phyloP scores from a whole-genome alignment of 2,888 invertebrate species.

The Cantharis rustica region DNA sequence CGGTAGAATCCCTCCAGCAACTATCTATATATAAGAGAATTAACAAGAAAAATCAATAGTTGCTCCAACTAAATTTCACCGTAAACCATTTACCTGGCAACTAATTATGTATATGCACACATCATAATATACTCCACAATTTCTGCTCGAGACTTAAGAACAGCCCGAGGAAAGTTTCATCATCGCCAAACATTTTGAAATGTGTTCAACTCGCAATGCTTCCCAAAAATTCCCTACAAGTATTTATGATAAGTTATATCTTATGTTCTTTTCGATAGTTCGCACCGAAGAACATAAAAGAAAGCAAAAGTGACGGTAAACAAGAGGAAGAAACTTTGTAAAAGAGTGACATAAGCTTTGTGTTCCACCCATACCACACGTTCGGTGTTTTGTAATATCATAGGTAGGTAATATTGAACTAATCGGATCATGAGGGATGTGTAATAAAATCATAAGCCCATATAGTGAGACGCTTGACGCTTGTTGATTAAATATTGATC shows the following conservation, averaged over 20 bases:
- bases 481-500: conserved; percentile 52
- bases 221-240: not conserved
- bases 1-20: not conserved
- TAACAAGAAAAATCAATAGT: conserved; percentile 26
- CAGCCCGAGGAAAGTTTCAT: conserved; percentile 20
- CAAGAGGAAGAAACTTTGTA: not conserved
- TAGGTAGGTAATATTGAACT: conserved; percentile 25
- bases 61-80: conserved; percentile 16
- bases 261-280: not conserved
- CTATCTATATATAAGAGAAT: conserved; percentile 13
- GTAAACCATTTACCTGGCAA: conserved; percentile 23
- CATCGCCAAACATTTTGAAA: not conserved
- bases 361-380: not conserved
- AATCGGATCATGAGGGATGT: conserved; percentile 35
- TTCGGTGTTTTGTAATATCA: not conserved
- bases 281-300: not conserved
- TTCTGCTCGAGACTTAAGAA: conserved; percentile 19
- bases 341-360: not conserved
- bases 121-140: conserved; percentile 5
- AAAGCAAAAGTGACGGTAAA: not conserved
- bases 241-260: not conserved
- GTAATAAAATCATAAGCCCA: conserved; percentile 43
- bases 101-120: conserved; percentile 2
- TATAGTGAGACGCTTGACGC: conserved; percentile 41
- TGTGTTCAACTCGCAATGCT: not conserved